Conservation (phyloP, 2,113 vertebrate genomes). For the Mobula birostris region DNA sequence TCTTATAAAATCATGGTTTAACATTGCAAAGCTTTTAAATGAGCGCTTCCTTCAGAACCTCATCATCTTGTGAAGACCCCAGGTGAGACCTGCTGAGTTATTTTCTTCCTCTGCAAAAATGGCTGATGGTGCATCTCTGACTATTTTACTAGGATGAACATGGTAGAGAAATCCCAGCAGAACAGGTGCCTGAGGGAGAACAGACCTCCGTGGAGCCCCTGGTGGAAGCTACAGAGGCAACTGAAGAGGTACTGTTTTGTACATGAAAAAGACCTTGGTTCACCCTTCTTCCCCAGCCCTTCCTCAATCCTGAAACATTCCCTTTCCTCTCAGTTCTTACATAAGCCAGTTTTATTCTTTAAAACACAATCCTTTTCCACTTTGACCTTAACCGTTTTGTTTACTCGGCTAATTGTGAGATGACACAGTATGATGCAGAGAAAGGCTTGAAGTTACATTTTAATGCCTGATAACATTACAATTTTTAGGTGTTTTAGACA, state of each 20-base stretch:
- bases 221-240: not conserved
- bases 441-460: not conserved
- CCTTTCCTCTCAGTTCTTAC: not conserved
- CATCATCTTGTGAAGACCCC: not conserved
- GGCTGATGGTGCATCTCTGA: conserved; percentile 18
- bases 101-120: not conserved
- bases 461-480: not conserved
- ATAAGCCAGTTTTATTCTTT: not conserved
- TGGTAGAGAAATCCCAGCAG: conserved; percentile 22
- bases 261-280: not conserved
- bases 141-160: conserved; percentile 54
- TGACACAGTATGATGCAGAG: not conserved
- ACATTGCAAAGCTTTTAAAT: not conserved
- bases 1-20: not conserved
- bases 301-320: not conserved
- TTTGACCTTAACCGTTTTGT: not conserved
- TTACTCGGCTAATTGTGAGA: not conserved
- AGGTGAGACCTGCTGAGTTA: not conserved
- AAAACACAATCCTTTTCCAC: too few species aligned
- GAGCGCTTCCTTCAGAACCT: not conserved
- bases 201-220: conserved; percentile 33
- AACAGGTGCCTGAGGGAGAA: conserved; percentile 46
- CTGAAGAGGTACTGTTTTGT: conserved; percentile 45
- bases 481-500: not conserved
- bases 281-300: not conserved